These are phyloP conservation scores for Sapajus apella DNA, from an alignment of 2,113 vertebrate species.

Conservation along the genomic window DNA sequence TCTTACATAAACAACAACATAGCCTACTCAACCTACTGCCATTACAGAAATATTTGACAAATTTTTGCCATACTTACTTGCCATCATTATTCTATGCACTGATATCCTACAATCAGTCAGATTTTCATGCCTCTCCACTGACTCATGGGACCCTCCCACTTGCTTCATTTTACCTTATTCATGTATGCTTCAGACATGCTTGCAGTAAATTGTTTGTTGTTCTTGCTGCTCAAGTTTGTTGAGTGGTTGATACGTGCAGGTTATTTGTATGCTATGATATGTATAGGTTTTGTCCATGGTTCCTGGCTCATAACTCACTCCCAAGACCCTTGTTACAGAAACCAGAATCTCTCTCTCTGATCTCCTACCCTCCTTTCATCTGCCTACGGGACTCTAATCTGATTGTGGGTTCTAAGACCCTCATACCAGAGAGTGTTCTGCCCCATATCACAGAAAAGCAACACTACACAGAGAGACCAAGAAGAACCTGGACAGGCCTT, in stretches of 20 bases:
- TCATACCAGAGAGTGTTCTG: background rate
- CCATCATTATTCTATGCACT: background rate
- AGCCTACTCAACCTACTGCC: background rate
- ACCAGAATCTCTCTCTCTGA: background rate
- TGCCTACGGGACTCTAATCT: background rate
- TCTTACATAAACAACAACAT: background rate
- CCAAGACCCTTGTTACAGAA: background rate
- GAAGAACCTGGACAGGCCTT: background rate
- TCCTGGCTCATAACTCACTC: background rate
- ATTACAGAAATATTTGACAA: background rate
- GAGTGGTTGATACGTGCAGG: fast-evolving
- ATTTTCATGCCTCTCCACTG: background rate
- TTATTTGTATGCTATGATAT: background rate
- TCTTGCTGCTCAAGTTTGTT: background rate
- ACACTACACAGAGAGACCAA: background rate
- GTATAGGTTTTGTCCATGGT: background rate
- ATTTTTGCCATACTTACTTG: background rate
- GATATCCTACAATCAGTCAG: background rate
- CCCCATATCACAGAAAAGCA: background rate
- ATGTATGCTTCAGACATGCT: background rate
- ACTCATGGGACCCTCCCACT: background rate
- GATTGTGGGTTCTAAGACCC: background rate
- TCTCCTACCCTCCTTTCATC: background rate
- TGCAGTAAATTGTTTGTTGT: background rate
- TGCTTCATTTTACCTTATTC: background rate